Conservation (phyloP, 2,888 invertebrate species). For the Acanthacorydalis orientalis region DNA sequence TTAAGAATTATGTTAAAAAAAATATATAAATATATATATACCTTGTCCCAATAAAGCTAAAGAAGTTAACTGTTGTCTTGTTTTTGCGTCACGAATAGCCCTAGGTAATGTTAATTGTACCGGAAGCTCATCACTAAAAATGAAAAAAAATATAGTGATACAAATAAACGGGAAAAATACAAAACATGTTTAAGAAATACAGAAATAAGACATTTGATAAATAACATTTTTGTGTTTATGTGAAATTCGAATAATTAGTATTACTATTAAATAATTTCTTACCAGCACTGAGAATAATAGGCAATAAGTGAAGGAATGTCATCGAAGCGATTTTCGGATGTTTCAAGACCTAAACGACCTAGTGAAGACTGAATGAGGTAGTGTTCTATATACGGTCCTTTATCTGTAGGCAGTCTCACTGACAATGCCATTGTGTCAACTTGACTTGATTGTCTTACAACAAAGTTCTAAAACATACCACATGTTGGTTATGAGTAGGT, state of each 20-base stretch:
- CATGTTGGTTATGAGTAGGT: too few relatives aligned
- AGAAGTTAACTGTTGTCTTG: constrained; percentile 79
- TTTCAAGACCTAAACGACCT: constrained; percentile 74
- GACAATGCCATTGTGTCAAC: constrained; percentile 89
- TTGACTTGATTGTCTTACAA: constrained; percentile 88
- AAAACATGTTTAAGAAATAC: too few relatives aligned
- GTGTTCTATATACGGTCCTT: constrained; percentile 87
- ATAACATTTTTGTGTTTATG: too few relatives aligned
- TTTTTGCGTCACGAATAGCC: constrained; percentile 72
- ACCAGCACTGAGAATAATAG: constrained; percentile 87
- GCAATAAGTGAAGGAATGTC: constrained; percentile 85
- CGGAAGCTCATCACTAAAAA: constrained; percentile 73
- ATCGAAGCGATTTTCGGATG: constrained; percentile 83
- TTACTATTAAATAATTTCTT: constrained; percentile 22
- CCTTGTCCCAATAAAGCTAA: constrained; percentile 75
- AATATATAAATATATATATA: constrained; percentile 1
- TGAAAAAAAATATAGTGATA: constrained; percentile 6
- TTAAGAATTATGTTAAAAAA: too few relatives aligned
- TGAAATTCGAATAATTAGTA: too few relatives aligned
- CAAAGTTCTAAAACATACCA: constrained; percentile 56
- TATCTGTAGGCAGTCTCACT: constrained; percentile 71
- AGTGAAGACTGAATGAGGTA: constrained; percentile 80
- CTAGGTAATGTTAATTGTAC: constrained; percentile 75
- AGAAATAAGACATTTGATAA: too few relatives aligned
- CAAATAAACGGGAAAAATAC: too few relatives aligned